Conservation (phyloP, 1,140 invertebrate species). For the Zaprionus capensis region DNA sequence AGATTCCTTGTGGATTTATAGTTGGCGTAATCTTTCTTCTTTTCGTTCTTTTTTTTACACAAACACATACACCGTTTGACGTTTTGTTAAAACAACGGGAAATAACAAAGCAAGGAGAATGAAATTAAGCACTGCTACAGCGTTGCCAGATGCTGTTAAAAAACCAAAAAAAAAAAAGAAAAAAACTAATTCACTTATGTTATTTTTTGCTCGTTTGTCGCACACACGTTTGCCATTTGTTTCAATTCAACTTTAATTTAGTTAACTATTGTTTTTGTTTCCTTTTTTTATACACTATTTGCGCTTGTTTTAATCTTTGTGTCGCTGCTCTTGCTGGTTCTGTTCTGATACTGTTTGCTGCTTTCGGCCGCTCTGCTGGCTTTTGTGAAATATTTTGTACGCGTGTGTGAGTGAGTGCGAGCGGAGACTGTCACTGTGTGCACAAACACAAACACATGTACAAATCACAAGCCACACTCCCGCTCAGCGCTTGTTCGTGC, state of each 20-base stretch:
- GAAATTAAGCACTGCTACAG: constrained; percentile 5
- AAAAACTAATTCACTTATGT: constrained; percentile 1
- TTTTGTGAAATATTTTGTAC: constrained; percentile 37
- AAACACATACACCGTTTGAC: background rate
- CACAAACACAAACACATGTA: background rate
- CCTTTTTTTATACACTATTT: constrained; percentile 15
- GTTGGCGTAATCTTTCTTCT: background rate
- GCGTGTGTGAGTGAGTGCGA: constrained; percentile 10
- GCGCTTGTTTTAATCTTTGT: constrained; percentile 23
- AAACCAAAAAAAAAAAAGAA: background rate
- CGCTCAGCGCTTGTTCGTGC: constrained; percentile 11
- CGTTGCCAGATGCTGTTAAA: background rate
- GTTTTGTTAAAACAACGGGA: constrained; percentile 2
- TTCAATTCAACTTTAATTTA: constrained; percentile 5
- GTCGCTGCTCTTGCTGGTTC: constrained; percentile 42
- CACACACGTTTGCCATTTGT: background rate
- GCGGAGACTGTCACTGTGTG: background rate
- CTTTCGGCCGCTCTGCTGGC: constrained; percentile 34
- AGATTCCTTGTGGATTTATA: no score
- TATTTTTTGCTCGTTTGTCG: background rate
- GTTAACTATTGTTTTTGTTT: constrained; percentile 10
- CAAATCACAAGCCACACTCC: constrained; percentile 41
- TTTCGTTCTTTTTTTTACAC: no score
- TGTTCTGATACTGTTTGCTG: constrained; percentile 43
- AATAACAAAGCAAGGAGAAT: constrained; percentile 12